phyloP scores from a whole-genome alignment of 2,888 invertebrate genomes.

The Erebia palarica region DNA sequence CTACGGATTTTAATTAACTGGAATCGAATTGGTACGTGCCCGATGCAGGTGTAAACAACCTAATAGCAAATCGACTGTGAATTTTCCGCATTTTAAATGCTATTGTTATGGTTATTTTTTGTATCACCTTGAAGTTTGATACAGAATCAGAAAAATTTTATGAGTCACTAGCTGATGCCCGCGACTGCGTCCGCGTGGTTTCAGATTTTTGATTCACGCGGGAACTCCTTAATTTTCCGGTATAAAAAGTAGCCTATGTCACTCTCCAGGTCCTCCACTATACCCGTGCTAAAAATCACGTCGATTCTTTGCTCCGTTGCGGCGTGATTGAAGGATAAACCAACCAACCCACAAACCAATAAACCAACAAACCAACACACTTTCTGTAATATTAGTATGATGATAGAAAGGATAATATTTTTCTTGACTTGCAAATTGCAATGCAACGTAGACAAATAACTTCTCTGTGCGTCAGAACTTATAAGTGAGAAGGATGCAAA shows the following conservation, averaged over 20 bases:
- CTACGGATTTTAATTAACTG: conserved; percentile 24
- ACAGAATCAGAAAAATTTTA: background rate
- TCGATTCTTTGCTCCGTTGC: too few relatives aligned
- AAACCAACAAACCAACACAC: too few relatives aligned
- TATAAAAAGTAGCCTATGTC: too few relatives aligned
- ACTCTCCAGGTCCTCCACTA: too few relatives aligned
- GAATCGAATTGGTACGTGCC: conserved; percentile 24
- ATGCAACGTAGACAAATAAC: background rate
- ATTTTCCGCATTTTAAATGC: conserved; percentile 31
- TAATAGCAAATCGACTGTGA: conserved; percentile 34
- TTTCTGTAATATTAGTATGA: too few relatives aligned
- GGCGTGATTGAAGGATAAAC: too few relatives aligned
- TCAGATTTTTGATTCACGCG: too few relatives aligned
- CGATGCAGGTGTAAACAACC: conserved; percentile 23
- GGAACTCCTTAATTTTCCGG: too few relatives aligned
- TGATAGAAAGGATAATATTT: background rate
- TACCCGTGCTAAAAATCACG: too few relatives aligned
- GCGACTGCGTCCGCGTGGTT: too few relatives aligned
- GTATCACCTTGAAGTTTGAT: conserved; percentile 27
- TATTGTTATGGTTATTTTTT: conserved; percentile 20
- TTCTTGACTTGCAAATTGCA: background rate
- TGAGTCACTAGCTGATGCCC: too few relatives aligned
- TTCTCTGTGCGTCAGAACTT: background rate
- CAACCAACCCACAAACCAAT: too few relatives aligned
- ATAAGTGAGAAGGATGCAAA: background rate